Percentiles rank a stretch among this genome's conserved stretches.
phyloP scores from a whole-genome alignment of 2,888 invertebrate genomes.

The Hemaris fuciformis region DNA sequence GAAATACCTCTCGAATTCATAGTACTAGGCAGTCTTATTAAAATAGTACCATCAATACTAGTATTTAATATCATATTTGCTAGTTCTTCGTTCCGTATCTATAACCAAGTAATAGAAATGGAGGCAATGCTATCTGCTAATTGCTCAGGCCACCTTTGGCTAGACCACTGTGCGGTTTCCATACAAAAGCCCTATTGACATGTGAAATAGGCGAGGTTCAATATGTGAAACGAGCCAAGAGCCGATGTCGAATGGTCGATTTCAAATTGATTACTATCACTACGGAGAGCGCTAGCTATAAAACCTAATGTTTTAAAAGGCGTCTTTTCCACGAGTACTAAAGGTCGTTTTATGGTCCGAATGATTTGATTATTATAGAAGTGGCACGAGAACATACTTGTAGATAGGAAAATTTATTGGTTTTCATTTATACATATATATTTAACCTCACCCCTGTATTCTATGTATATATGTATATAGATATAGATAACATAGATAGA shows the following conservation, averaged over 20 bases:
- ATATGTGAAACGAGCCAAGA: slow-evolving; percentile 47
- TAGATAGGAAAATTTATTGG: no score
- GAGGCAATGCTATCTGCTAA: slow-evolving; percentile 62
- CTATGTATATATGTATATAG: no score
- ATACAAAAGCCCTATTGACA: slow-evolving; percentile 67
- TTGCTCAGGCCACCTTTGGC: slow-evolving; percentile 64
- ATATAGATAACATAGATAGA: no score
- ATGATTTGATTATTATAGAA: background rate
- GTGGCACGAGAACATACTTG: background rate
- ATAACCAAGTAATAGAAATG: slow-evolving; percentile 33
- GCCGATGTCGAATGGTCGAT: slow-evolving; percentile 35
- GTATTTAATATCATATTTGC: background rate
- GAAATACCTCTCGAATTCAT: no score
- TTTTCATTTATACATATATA: no score
- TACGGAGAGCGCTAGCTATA: background rate
- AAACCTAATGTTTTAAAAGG: background rate
- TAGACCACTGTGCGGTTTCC: slow-evolving; percentile 57
- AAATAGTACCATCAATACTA: no score
- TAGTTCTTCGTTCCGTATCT: slow-evolving; percentile 13
- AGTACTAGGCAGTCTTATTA: no score
- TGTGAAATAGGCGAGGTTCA: slow-evolving; percentile 48
- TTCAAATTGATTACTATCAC: slow-evolving; percentile 45
- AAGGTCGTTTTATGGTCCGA: background rate
- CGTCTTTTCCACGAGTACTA: background rate
- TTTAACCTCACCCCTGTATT: no score